phyloP scores from a whole-genome alignment of 2,797 vertebrate genomes.

The Neosilurus mollespiculum region DNA sequence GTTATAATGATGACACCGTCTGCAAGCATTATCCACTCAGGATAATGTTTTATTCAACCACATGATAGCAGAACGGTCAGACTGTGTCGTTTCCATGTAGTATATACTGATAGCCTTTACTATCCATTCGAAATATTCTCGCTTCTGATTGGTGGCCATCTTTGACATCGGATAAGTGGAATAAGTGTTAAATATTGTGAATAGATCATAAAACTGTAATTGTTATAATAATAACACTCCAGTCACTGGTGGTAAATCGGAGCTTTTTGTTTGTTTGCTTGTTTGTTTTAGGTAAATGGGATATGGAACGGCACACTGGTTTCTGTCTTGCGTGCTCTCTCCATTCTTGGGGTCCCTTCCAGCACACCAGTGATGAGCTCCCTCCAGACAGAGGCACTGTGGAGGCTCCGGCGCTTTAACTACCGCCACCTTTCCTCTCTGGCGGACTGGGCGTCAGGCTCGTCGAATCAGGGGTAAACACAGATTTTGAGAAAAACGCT shows the following conservation, averaged over 20 bases:
- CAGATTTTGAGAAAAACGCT: background rate
- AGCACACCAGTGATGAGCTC: conserved; percentile 63
- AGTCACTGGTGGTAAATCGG: background rate
- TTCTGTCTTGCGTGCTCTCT: conserved; percentile 71
- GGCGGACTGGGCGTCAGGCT: conserved; percentile 60
- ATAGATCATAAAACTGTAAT: background rate
- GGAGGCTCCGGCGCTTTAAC: conserved; percentile 80
- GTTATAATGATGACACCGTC: too few species aligned
- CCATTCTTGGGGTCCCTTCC: conserved; percentile 61
- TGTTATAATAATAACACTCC: background rate
- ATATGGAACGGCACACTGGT: conserved; percentile 81
- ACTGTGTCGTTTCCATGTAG: too few species aligned
- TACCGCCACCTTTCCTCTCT: conserved; percentile 77
- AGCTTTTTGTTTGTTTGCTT: background rate
- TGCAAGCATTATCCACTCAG: too few species aligned
- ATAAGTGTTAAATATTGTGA: too few species aligned
- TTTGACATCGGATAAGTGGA: too few species aligned
- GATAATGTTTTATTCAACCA: too few species aligned
- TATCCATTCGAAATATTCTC: too few species aligned
- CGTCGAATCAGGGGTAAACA: conserved; percentile 29
- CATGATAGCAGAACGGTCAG: too few species aligned
- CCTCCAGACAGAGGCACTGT: conserved; percentile 84
- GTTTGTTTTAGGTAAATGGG: conserved; percentile 65
- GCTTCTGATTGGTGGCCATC: too few species aligned
- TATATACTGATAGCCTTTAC: too few species aligned